Evolutionary conservation across 2,888 invertebrate species (phyloP), one percentile per base, ranked within the genome.

Genomic region (Podotricha telesiphe): DNA sequence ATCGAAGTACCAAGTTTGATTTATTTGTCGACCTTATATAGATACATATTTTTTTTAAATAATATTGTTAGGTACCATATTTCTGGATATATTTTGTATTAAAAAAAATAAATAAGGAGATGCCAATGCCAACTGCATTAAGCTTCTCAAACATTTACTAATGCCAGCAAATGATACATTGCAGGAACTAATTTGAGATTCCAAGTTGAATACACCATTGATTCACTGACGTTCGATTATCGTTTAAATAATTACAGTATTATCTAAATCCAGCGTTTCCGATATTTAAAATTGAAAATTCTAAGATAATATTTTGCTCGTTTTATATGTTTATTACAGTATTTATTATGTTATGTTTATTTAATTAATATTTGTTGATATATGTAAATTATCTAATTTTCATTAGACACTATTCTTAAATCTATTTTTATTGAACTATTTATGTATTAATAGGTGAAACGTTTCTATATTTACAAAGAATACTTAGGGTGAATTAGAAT

Each of bases 161-260:
- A 48, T 34, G 47, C 28, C 17, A 62, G 17, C 13, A 62, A 20
- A 34, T 62, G 62, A 47, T 47, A 48, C 8, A 48, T 34, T 42
- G 50, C 42, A 51, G 59, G 59, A 42, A 19, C 42, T 20, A 42
- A 59, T 48, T 56, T 19, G 48, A 22, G 1, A 37, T 67, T 48
- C 51, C 50, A 28, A 34, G 19, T 61, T 42, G 40, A 13, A 42
- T 62, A 47, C 34, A 48, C 34, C 34, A 34, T 62, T 19, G 61
- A 59, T 61, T 51, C 51, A 61, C 34, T 61, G 66, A 58, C 48
- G 47, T 6, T 10, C 37, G 63, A 51, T 51, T 40, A 63, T 20
- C 51, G 40, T 63, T 50, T 20, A 2, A 56, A 56, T 48, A 34
- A 47, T 65, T 56, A 13, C 6, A 58, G 40, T 48, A 59, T 22